Conservation (phyloP, 2,113 vertebrate genomes). For the Mormyrus lacerda region DNA sequence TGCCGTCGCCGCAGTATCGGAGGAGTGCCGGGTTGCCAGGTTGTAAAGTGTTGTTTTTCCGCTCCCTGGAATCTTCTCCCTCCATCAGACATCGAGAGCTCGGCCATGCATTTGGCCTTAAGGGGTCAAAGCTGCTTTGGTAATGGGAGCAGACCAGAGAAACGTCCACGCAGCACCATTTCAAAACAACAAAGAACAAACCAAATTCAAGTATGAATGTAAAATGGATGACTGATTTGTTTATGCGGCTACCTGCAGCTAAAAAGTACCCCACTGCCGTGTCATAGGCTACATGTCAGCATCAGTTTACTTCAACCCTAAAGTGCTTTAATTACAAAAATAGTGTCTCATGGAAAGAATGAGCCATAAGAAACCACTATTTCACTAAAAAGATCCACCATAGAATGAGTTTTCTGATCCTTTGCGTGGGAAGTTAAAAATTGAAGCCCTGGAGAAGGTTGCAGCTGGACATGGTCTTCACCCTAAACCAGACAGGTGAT, state of each 20-base stretch:
- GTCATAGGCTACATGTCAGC: not conserved
- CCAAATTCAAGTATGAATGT: not conserved
- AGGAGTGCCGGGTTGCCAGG: not conserved
- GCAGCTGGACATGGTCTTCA: constrained; percentile 12
- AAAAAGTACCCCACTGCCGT: not conserved
- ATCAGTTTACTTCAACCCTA: not conserved
- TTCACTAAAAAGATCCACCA: constrained; percentile 9
- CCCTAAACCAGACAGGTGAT: constrained; percentile 26
- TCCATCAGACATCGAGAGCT: not conserved
- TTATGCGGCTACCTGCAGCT: not conserved
- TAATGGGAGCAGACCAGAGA: not conserved
- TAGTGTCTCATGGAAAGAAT: constrained; percentile 26
- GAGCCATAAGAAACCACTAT: constrained; percentile 23
- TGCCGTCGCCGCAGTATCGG: not conserved
- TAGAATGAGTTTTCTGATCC: constrained; percentile 18
- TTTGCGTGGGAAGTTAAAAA: constrained; percentile 17
- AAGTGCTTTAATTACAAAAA: constrained; percentile 5
- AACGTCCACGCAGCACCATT: not conserved
- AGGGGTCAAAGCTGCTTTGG: not conserved
- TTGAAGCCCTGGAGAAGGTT: not conserved
- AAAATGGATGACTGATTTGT: not conserved
- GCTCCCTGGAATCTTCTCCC: not conserved
- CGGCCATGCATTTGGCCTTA: not conserved
- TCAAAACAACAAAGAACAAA: not conserved
- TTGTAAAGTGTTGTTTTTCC: not conserved